Evolutionary conservation across 2,113 vertebrate genomes (phyloP).

Genomic region (Ictalurus punctatus): DNA sequence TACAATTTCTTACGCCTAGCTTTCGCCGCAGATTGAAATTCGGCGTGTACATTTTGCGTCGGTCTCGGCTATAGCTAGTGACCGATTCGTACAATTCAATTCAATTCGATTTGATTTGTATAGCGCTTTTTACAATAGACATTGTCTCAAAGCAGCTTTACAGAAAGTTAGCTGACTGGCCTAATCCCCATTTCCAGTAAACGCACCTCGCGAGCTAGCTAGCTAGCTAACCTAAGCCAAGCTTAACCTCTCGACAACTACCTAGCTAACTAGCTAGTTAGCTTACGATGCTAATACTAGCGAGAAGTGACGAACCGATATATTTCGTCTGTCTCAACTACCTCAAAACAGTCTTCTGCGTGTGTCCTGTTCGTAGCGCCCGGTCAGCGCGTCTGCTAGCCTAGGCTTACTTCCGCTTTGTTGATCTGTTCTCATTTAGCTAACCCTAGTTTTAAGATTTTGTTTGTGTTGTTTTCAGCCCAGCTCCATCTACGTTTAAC

Average conservation of each 20-base stretch:
- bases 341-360: neutral
- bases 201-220: conserved; percentile 27
- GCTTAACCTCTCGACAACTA: conserved; percentile 21
- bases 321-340: neutral
- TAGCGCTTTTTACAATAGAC: no score
- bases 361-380: neutral
- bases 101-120: no score
- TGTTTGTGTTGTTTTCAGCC: no score
- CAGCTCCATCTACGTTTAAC: no score
- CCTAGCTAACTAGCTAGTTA: conserved; percentile 41
- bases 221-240: neutral
- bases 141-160: no score
- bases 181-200: conserved; percentile 1
- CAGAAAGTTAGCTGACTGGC: conserved; percentile 34
- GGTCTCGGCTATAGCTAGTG: neutral
- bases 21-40: neutral
- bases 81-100: no score
- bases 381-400: no score
- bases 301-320: conserved; percentile 9
- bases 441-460: no score
- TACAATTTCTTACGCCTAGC: neutral
- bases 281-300: conserved; percentile 43
- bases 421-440: no score
- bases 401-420: no score
- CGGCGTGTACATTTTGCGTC: neutral